phyloP scores from a whole-genome alignment of 2,888 invertebrate species.

The Perithous albicinctus region DNA sequence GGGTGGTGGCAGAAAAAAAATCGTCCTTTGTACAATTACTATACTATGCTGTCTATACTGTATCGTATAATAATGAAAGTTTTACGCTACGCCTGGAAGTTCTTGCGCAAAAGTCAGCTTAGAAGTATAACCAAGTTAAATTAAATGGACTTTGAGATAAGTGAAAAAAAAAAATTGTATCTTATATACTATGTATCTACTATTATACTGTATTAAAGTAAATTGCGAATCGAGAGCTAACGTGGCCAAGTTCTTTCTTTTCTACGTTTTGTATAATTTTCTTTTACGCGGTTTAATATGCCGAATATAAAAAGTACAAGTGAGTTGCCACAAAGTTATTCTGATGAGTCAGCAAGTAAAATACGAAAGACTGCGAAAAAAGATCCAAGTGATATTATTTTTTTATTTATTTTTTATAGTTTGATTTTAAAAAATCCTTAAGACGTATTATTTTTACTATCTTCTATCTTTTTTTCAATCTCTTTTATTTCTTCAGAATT shows the following conservation, averaged over 20 bases:
- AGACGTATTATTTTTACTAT: too few species aligned
- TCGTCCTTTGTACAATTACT: not conserved
- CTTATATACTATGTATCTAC: conserved; percentile 6
- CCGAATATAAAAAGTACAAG: not conserved
- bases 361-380: not conserved
- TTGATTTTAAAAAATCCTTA: not conserved
- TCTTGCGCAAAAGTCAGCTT: conserved; percentile 34
- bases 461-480: too few species aligned
- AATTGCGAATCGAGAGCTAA: conserved; percentile 12
- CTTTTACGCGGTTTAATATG: not conserved
- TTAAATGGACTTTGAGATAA: conserved; percentile 60
- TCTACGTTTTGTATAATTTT: not conserved
- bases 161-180: conserved; percentile 61
- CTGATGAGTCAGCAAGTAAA: not conserved
- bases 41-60: not conserved
- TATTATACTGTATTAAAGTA: conserved; percentile 8
- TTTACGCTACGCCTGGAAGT: conserved; percentile 38
- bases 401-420: not conserved
- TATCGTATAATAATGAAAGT: conserved; percentile 42
- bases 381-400: not conserved
- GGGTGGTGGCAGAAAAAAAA: conserved; percentile 35
- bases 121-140: conserved; percentile 67
- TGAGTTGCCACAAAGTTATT: not conserved
- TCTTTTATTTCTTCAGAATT: too few species aligned
- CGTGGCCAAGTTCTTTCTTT: not conserved